Percentiles rank a stretch among this genome's conserved stretches.
phyloP scores from a whole-genome alignment of 2,888 invertebrate species.

The Eupithecia subfuscata region DNA sequence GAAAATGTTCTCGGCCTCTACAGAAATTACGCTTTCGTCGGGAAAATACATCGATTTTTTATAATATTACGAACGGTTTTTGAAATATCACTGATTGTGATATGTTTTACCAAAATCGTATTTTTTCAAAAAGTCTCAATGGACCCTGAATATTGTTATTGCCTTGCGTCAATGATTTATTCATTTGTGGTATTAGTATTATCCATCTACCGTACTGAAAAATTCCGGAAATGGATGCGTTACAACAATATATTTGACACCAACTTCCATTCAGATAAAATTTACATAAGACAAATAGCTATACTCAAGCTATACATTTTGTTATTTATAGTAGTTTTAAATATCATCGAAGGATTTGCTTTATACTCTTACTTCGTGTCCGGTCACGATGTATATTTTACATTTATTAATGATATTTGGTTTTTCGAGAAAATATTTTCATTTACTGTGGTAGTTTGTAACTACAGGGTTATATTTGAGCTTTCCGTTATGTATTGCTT shows the following conservation, averaged over 20 bases:
- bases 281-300: not conserved
- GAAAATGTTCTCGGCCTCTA: slow-evolving; percentile 40
- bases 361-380: not conserved
- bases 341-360: not conserved
- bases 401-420: not conserved
- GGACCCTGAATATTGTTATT: not conserved
- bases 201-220: not conserved
- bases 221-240: not conserved
- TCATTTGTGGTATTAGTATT: not conserved
- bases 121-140: not conserved
- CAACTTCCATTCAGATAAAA: not conserved
- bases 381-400: not conserved
- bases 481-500: not conserved
- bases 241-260: slow-evolving; percentile 4
- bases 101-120: not conserved
- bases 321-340: not conserved
- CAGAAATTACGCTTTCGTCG: slow-evolving; percentile 44
- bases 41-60: slow-evolving; percentile 21
- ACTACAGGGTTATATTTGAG: not conserved
- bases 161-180: not conserved
- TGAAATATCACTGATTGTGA: slow-evolving; percentile 12
- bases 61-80: slow-evolving; percentile 15
- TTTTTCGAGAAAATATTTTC: not conserved
- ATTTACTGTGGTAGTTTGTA: not conserved
- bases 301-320: not conserved